These are phyloP conservation scores for Amphiduros pacificus DNA, from an alignment of 2,888 invertebrate genomes.

Conservation along the genomic window DNA sequence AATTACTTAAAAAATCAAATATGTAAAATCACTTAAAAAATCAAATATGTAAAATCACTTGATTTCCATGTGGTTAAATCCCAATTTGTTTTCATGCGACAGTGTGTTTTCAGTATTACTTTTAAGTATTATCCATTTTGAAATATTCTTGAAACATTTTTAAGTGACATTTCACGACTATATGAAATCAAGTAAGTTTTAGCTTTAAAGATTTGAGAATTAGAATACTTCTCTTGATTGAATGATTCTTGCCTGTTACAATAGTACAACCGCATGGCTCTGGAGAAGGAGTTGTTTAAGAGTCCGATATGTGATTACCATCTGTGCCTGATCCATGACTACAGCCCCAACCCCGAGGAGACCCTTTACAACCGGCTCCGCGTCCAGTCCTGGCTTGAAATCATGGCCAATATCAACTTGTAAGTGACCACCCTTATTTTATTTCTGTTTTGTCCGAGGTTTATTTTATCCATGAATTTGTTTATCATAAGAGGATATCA, in stretches of 20 bases:
- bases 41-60: not conserved
- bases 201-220: too few relatives aligned
- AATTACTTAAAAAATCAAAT: not conserved
- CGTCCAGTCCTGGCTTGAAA: slow-evolving; percentile 31
- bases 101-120: not conserved
- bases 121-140: too few relatives aligned
- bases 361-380: slow-evolving; percentile 34
- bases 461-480: not conserved
- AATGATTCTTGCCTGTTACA: too few relatives aligned
- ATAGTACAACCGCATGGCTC: slow-evolving; percentile 26
- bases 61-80: not conserved
- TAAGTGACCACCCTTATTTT: slow-evolving; percentile 22
- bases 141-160: too few relatives aligned
- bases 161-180: too few relatives aligned
- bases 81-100: not conserved
- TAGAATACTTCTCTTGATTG: too few relatives aligned
- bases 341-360: slow-evolving; percentile 32
- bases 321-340: slow-evolving; percentile 37
- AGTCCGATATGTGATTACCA: slow-evolving; percentile 27
- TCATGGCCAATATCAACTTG: slow-evolving; percentile 30
- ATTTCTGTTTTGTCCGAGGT: not conserved
- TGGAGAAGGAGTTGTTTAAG: slow-evolving; percentile 30
- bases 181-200: too few relatives aligned
- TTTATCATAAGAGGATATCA: not conserved
- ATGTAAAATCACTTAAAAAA: not conserved